Evolutionary conservation across 2,113 vertebrate species (phyloP), one percentile per base, ranked within the genome.

Genomic region (Jacana jacana): DNA sequence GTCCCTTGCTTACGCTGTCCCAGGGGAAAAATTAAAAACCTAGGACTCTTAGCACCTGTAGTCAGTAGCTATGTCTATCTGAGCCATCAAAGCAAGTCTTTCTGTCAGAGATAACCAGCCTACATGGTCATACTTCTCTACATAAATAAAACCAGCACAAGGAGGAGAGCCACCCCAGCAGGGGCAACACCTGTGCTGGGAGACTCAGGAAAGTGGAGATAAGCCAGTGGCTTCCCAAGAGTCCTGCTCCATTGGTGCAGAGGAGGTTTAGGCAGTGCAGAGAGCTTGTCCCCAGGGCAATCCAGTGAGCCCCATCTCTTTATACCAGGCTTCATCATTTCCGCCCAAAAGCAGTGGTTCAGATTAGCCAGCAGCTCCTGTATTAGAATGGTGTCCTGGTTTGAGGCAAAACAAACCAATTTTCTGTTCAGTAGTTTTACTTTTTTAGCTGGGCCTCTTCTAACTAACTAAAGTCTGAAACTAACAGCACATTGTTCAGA

Each of bases 91-190:
- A 87, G 33, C 9, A 55, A 73, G 28, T 33, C 46, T 64, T 46
- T 40, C 7, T 39, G 25, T 20, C 2, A 10, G 40, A 91, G 31
- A 72, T 17, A 16, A 64, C n/a, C 52, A 68, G 1, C 18, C 42
- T 31, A 23, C 19, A 17, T n/a, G n/a, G 13, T 24, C 0, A 0
- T 37, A 23, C 27, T 84, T 17, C 22, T 28, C 9, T 23, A 61
- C 23, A 61, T 6, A 76, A 72, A 75, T 23, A 79, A 81, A 72
- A 42, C 11, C 44, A 55, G 37, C 33, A 60, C 23, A 60, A 84
- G 37, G 13, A 83, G 13, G 40, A 61, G 30, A 42, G 48, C 11
- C 39, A 81, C 15, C 7, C 23, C 33, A 77, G 49, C 30, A 52
- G 1, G 4, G 17, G 30, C 8, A 81, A 30, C 58, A 73, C 11